Evolutionary conservation across 2,888 invertebrate genomes (phyloP).

Genomic region (Saturnia japonica): DNA sequence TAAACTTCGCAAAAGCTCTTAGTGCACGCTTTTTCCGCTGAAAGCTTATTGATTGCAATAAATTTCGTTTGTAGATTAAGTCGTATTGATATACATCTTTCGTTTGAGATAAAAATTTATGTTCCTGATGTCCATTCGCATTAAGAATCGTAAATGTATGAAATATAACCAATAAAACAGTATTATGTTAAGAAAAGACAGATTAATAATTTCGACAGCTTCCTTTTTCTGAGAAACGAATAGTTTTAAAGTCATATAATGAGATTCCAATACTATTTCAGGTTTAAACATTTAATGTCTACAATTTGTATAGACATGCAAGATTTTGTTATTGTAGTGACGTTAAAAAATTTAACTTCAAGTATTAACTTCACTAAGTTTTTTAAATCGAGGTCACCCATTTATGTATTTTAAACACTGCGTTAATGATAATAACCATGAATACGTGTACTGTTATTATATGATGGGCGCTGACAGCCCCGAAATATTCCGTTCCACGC

Average conservation of each 20-base stretch:
- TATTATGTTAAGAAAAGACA: not conserved
- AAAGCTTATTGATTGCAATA: slow-evolving; percentile 33
- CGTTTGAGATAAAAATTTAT: slow-evolving; percentile 50
- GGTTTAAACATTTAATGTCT: not conserved
- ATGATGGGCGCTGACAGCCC: too few species aligned
- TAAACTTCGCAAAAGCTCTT: not conserved
- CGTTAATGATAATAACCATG: too few species aligned
- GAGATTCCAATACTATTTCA: not conserved
- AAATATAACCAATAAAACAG: slow-evolving; percentile 18
- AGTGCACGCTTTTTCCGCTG: slow-evolving; percentile 24
- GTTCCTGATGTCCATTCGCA: slow-evolving; percentile 28
- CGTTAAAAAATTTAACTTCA: not conserved
- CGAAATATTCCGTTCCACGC: too few species aligned
- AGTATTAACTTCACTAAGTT: too few species aligned
- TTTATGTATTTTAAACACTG: too few species aligned
- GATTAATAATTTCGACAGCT: not conserved
- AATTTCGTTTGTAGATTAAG: slow-evolving; percentile 56
- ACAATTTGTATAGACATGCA: not conserved
- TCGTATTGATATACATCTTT: slow-evolving; percentile 56
- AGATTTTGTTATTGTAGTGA: not conserved
- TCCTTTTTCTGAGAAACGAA: not conserved
- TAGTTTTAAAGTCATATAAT: too few species aligned
- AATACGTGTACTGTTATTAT: too few species aligned
- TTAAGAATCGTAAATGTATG: slow-evolving; percentile 25
- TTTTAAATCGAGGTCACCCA: too few species aligned